Base-by-base conservation (phyloP, 2,888 invertebrate species). In the Nasonia oneida region DNA sequence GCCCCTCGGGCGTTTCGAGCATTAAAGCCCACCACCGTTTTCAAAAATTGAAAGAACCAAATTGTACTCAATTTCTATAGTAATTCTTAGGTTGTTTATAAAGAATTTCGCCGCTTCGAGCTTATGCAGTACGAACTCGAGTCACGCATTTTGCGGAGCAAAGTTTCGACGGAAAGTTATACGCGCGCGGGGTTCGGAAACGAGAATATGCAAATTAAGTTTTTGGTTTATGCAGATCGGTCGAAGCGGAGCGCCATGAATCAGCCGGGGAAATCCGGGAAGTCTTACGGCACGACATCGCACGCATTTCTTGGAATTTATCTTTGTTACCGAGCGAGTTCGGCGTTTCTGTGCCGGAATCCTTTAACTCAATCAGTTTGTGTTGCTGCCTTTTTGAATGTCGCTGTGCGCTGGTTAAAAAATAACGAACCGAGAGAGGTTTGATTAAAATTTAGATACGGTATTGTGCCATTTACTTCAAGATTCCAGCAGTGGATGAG, bases 201-300 rank as follows among this genome's bases (percentile, higher is more conserved):
- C 61, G 77, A 64, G 70, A 75, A 79, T 86, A 86, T 84, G 81
- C 79, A 86, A 86, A 86, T 86, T 57, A 74, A 86, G 80, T 84
- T 81, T 84, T 82, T 74, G 75, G 78, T 74, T 86, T 86, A 86
- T 86, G 86, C 82, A 84, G 79, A 86, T 84, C 75, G 53, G 70
- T 33, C 61, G 64, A n/a, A 70, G 39, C 73, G 14, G 14, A 47
- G 76, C 67, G 76, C 73, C 42, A 86, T 86, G 83, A 86, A 86
- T 86, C 83, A 81, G 47, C 77, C 64, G 23, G 61, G 86, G 33
- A 53, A 83, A 79, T 75, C 6, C 57, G 57, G 57, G 23, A 61
- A 1, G 57, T 61, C 57, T 74, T 83, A 86, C 79, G 74, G 15
- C 74, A 71, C 37, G 50, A 74, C 71, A 61, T 76, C 53, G 37